Conservation (phyloP, 2,888 invertebrate genomes). For the Vanessa cardui region DNA sequence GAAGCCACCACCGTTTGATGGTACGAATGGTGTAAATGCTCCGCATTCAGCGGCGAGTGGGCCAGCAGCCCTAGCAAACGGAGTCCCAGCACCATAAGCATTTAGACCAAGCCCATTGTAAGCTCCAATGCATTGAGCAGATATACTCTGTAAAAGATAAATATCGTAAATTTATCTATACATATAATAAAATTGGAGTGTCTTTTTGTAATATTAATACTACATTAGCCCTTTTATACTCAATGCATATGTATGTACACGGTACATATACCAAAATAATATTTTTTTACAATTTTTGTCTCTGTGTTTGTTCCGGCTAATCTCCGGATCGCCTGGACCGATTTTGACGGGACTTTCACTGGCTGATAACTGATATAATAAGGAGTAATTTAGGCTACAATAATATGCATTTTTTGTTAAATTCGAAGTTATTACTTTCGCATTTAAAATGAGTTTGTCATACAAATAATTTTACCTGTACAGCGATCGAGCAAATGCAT, state of each 20-base stretch:
- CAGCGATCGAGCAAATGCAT: not conserved
- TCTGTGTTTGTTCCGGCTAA: too few species aligned
- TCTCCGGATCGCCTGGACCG: too few species aligned
- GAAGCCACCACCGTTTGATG: conserved; percentile 17
- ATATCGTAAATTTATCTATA: not conserved
- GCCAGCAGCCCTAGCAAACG: conserved; percentile 11
- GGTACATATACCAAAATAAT: too few species aligned
- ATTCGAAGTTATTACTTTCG: not conserved
- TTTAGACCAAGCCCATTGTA: conserved; percentile 23
- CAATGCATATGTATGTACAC: too few species aligned
- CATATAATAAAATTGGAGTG: too few species aligned
- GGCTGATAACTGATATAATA: too few species aligned
- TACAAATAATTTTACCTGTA: not conserved
- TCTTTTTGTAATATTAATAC: too few species aligned
- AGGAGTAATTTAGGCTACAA: too few species aligned
- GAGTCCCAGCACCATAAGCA: not conserved
- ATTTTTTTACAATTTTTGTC: too few species aligned
- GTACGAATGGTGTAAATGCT: conserved; percentile 14
- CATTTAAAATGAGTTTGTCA: not conserved
- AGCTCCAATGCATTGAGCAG: conserved; percentile 32
- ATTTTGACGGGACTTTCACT: too few species aligned
- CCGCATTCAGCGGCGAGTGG: conserved; percentile 23
- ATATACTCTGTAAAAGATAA: conserved; percentile 34
- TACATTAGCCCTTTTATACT: too few species aligned
- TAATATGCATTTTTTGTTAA: too few species aligned